Conservation (phyloP, 2,797 vertebrate species). For the Liasis olivaceus region DNA sequence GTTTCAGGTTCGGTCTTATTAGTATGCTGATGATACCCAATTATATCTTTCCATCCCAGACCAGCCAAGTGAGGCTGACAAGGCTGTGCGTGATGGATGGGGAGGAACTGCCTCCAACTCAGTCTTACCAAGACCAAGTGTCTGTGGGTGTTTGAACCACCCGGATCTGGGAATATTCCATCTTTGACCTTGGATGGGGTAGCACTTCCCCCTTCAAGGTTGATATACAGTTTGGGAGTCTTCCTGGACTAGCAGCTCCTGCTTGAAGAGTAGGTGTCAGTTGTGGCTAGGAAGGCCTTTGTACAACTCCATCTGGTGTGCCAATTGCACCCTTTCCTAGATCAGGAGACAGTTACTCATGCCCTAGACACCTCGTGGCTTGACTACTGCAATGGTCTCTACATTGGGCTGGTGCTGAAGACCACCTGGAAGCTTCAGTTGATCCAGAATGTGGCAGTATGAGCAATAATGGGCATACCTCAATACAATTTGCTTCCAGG, state of each 20-base stretch:
- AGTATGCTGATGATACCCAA: not conserved
- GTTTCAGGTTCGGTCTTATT: not conserved
- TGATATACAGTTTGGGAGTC: not conserved
- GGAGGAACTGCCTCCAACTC: not conserved
- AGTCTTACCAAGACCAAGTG: not conserved
- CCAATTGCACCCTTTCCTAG: not conserved
- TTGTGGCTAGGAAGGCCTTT: not conserved
- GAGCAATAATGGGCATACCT: not conserved
- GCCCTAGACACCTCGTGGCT: not conserved
- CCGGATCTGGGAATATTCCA: not conserved
- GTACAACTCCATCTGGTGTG: not conserved
- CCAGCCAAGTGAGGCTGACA: not conserved
- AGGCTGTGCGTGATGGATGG: not conserved
- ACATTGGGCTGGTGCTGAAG: not conserved
- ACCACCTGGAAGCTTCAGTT: not conserved
- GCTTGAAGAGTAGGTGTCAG: not conserved
- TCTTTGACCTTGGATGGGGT: not conserved
- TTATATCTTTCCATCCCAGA: not conserved
- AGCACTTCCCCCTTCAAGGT: not conserved
- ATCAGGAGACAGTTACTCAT: not conserved
- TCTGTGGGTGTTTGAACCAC: not conserved
- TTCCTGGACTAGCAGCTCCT: not conserved
- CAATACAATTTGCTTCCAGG: not conserved
- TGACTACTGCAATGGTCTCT: not conserved
- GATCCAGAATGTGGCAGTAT: not conserved